A percentile compares a stretch with the other conserved stretches of the same genome.
Evolutionary conservation across 1,140 invertebrate genomes (phyloP).

Genomic region (Heterodera schachtii): DNA sequence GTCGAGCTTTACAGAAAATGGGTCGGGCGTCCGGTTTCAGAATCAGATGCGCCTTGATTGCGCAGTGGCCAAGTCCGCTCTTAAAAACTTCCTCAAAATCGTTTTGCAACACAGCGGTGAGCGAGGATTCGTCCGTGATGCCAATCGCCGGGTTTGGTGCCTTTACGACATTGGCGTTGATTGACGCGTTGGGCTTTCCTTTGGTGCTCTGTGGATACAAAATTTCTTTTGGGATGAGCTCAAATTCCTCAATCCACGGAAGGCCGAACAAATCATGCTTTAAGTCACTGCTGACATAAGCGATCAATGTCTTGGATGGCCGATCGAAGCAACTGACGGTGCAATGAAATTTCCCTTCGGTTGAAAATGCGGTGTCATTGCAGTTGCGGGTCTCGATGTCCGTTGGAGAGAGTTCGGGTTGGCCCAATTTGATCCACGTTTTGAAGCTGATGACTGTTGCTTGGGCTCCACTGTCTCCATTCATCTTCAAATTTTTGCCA

Average conservation of each 20-base stretch:
- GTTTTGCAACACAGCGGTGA: not conserved
- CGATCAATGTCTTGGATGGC: conserved; percentile 1
- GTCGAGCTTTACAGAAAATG: no score
- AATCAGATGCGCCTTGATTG: no score
- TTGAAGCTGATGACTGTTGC: not conserved
- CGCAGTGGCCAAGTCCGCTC: no score
- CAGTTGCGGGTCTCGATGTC: conserved; percentile 13
- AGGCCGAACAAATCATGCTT: conserved; percentile 13
- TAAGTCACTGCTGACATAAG: not conserved
- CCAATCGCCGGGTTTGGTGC: not conserved
- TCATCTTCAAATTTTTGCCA: not conserved
- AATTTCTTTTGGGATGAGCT: not conserved
- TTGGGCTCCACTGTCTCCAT: conserved; percentile 12
- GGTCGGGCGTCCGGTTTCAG: no score
- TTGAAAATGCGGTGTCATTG: not conserved
- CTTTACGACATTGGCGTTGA: no score
- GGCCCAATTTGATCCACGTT: conserved; percentile 18
- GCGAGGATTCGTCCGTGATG: not conserved
- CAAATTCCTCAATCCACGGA: conserved; percentile 13
- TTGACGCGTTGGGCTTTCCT: no score
- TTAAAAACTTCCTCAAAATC: no score
- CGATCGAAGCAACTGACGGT: not conserved
- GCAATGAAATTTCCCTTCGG: conserved; percentile 10
- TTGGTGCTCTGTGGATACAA: not conserved
- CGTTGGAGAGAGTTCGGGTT: not conserved